Conservation (phyloP, 2,888 invertebrate genomes). For the Caenorhabditis doughertyi region DNA sequence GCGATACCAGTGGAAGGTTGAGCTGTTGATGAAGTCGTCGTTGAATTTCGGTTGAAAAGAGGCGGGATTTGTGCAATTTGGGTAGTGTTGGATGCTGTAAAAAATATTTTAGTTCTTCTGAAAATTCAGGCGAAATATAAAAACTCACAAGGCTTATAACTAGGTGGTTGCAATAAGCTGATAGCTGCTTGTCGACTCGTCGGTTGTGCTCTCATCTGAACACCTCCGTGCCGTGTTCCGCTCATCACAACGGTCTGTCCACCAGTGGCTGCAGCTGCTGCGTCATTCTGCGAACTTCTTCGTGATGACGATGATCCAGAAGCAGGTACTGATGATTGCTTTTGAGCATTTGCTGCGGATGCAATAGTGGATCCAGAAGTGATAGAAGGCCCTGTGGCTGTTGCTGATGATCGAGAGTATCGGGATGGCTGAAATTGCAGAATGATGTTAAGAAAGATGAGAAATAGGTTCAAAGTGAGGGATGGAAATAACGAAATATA, state of each 20-base stretch:
- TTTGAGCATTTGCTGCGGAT: constrained; percentile 58
- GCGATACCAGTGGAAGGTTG: constrained; percentile 48
- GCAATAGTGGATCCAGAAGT: constrained; percentile 54
- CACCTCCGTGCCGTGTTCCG: constrained; percentile 64
- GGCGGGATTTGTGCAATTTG: constrained; percentile 61
- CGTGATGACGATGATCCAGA: constrained; percentile 60
- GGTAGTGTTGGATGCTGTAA: constrained; percentile 51
- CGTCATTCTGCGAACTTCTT: constrained; percentile 68
- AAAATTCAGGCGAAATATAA: not conserved
- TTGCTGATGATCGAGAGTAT: constrained; percentile 59
- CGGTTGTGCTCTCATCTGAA: constrained; percentile 69
- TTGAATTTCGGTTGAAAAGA: constrained; percentile 60
- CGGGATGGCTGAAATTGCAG: constrained; percentile 68
- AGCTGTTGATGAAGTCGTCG: constrained; percentile 3
- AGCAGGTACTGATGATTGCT: constrained; percentile 30
- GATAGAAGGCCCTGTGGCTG: constrained; percentile 44
- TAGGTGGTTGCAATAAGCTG: constrained; percentile 57
- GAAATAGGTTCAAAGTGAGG: not conserved
- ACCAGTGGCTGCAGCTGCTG: constrained; percentile 30
- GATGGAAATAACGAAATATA: too few species aligned
- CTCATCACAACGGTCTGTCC: constrained; percentile 53
- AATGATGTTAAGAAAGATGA: not conserved
- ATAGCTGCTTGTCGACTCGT: constrained; percentile 60
- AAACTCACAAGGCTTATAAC: constrained; percentile 56
- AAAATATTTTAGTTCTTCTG: not conserved